A percentile compares a stretch with the other conserved stretches of the same genome.
These are phyloP conservation scores for Stigmatopora nigra DNA, from an alignment of 2,113 vertebrate species.

Conservation along the genomic window DNA sequence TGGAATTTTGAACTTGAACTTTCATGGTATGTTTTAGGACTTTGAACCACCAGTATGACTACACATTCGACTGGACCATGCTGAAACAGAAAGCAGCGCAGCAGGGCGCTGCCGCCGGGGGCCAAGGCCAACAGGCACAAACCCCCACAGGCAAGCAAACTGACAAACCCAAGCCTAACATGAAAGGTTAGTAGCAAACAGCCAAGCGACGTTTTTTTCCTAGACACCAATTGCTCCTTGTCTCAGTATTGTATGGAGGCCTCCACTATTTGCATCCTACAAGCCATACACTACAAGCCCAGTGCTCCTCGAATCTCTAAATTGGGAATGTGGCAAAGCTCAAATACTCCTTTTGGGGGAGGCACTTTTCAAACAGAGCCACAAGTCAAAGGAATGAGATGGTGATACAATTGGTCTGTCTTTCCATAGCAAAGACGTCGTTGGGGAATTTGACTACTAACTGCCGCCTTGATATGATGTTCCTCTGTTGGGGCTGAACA, in stretches of 20 bases:
- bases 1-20: background rate
- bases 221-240: conserved; percentile 70
- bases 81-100: conserved; percentile 99
- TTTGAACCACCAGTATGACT: conserved; percentile 99
- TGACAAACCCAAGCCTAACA: conserved; percentile 99
- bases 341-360: conserved; percentile 59
- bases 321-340: conserved; percentile 63
- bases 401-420: conserved; percentile 79
- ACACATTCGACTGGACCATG: conserved; percentile 99
- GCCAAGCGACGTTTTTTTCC: conserved; percentile 91
- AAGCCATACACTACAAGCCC: conserved; percentile 16
- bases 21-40: conserved; percentile 72
- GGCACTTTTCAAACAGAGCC: conserved; percentile 64
- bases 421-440: conserved; percentile 90
- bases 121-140: conserved; percentile 98
- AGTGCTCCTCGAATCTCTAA: conserved; percentile 32
- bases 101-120: conserved; percentile 97
- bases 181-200: conserved; percentile 99
- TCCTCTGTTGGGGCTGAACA: conserved; percentile 81
- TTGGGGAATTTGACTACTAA: conserved; percentile 99
- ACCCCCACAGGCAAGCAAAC: conserved; percentile 99
- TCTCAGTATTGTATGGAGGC: conserved; percentile 39
- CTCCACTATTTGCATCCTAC: conserved; percentile 28
- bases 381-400: conserved; percentile 16
- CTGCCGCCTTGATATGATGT: conserved; percentile 80